phyloP scores from a whole-genome alignment of 2,888 invertebrate species.

The Macaria liturata region DNA sequence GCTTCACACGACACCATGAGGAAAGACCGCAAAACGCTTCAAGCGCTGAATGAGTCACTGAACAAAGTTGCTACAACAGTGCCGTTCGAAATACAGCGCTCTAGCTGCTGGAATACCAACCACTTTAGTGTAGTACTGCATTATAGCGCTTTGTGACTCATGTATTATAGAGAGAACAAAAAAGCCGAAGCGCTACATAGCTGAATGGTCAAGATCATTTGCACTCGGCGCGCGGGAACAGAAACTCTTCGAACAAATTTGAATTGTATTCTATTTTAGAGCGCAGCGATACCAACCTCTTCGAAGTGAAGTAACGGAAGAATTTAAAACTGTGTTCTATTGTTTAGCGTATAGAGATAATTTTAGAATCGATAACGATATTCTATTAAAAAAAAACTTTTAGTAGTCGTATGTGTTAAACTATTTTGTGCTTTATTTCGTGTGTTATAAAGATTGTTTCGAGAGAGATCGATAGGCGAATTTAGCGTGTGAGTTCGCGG shows the following conservation, averaged over 20 bases:
- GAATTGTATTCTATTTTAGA: slow-evolving; percentile 26
- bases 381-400: neutral
- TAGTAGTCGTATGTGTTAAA: slow-evolving; percentile 2
- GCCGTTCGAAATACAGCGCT: slow-evolving; percentile 33
- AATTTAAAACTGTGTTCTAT: neutral
- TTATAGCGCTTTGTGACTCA: slow-evolving; percentile 25
- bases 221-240: slow-evolving; percentile 44
- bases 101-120: neutral
- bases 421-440: slow-evolving; percentile 7
- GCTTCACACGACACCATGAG: slow-evolving; percentile 47
- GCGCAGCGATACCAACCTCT: slow-evolving; percentile 8
- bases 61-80: neutral
- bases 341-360: neutral
- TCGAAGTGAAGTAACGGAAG: too few species aligned
- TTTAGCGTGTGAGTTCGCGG: neutral
- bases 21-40: slow-evolving; percentile 4
- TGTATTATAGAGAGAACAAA: neutral
- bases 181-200: slow-evolving; percentile 18
- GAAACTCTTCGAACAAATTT: slow-evolving; percentile 14
- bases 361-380: slow-evolving; percentile 3
- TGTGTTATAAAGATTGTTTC: slow-evolving; percentile 7
- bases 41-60: slow-evolving; percentile 24
- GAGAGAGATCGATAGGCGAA: neutral
- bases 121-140: neutral
- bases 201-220: slow-evolving; percentile 28